phyloP scores from a whole-genome alignment of 37 sponge, comb jelly and placozoan genomes.

The Ianthella basta region DNA sequence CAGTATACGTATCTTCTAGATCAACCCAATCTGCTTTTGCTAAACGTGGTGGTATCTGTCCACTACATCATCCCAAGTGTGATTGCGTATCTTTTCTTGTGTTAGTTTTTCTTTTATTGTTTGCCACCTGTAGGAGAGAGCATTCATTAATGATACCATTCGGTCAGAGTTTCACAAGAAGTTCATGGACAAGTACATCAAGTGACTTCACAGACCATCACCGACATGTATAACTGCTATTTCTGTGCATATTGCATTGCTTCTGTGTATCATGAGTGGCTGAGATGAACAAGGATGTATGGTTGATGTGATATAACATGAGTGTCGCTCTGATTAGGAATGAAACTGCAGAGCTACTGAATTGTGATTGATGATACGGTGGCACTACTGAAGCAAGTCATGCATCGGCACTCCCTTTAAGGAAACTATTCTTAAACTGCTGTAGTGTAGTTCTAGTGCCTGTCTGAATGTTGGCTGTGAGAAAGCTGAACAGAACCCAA shows the following conservation, averaged over 20 bases:
- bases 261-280: too few relatives aligned
- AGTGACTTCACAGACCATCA: slow-evolving; percentile 41
- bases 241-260: background rate
- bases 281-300: too few relatives aligned
- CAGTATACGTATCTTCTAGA: too few relatives aligned
- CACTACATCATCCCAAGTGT: background rate
- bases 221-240: background rate
- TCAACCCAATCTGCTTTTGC: too few relatives aligned
- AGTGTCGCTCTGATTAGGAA: too few relatives aligned
- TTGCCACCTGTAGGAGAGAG: slow-evolving; percentile 55
- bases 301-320: too few relatives aligned
- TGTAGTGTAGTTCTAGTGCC: too few relatives aligned
- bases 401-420: too few relatives aligned
- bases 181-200: slow-evolving; percentile 97
- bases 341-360: too few relatives aligned
- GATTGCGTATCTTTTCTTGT: background rate
- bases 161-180: slow-evolving; percentile 97
- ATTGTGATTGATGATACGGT: too few relatives aligned
- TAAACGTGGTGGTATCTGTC: background rate
- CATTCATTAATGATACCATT: slow-evolving; percentile 97
- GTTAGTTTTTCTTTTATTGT: background rate
- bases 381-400: too few relatives aligned
- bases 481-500: background rate
- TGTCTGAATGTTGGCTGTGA: background rate
- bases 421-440: too few relatives aligned